Percentiles rank a stretch among this genome's conserved stretches.
These are phyloP conservation scores for Halichoeres trimaculatus DNA, from an alignment of 2,113 vertebrate species.

Conservation along the genomic window DNA sequence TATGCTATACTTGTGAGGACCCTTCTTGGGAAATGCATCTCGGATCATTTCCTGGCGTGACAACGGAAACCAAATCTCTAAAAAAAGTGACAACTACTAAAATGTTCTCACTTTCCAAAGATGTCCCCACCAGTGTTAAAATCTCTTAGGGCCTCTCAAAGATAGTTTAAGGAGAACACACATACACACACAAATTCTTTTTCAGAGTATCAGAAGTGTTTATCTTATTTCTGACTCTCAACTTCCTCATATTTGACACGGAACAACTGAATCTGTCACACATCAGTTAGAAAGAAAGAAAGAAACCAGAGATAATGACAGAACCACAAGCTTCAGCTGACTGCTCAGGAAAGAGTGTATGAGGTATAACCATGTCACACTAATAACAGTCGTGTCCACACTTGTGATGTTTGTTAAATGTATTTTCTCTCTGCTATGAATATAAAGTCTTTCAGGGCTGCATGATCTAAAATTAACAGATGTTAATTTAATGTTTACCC, in stretches of 20 bases:
- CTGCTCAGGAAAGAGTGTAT: too few relatives aligned
- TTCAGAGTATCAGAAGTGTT: neutral
- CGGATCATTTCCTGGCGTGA: too few relatives aligned
- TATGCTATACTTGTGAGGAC: too few relatives aligned
- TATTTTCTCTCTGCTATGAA: neutral
- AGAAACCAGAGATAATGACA: neutral
- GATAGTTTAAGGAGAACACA: too few relatives aligned
- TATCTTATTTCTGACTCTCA: neutral
- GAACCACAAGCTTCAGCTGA: neutral
- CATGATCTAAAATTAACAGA: neutral
- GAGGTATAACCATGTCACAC: neutral
- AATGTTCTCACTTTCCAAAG: too few relatives aligned
- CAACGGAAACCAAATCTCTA: too few relatives aligned
- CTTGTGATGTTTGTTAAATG: neutral
- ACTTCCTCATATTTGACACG: neutral
- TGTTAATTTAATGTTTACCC: too few relatives aligned
- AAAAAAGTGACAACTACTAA: too few relatives aligned
- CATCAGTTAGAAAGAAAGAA: neutral
- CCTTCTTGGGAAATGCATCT: too few relatives aligned
- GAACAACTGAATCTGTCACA: neutral
- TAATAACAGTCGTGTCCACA: too few relatives aligned
- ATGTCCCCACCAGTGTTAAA: too few relatives aligned
- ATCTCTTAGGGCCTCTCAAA: too few relatives aligned
- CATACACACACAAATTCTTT: neutral
- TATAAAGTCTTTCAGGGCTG: neutral